Base-by-base conservation (phyloP, 2,888 invertebrate genomes). In the Plemyria rubiginata region DNA sequence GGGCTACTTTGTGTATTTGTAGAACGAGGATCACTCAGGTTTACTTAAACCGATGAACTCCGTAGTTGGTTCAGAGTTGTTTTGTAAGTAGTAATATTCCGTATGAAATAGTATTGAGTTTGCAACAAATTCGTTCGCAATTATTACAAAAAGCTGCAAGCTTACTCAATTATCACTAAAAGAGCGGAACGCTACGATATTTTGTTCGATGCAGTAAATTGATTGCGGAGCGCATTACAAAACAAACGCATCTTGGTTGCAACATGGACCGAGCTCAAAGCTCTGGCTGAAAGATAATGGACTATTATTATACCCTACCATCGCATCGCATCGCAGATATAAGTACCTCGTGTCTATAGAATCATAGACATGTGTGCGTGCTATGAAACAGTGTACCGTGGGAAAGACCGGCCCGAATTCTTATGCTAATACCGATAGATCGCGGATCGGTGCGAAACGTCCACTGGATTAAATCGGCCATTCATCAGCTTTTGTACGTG, bases 341-440 rank as follows among this genome's bases (percentile, higher is more conserved):
- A 71, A 68, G 71, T 70, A 76, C 68, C 72, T 13, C n/a, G 36
- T 64, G 48, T 53, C 22, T 61, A 67, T 53, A 65, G 40, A 64
- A 65, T 62, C 45, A 64, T 62, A 66, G 58, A 66, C 49, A 60
- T 67, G 70, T 71, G 66, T 66, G 65, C 68, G 66, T 66, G 65
- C 69, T 84, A 84, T 77, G 65, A 66, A 69, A 72, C 67, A 66
- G 66, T 65, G 75, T 45, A 59, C 80, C 88, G 88, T 90, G 90
- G 81, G 89, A 90, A 66, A 76, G 85, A 79, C 50, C 74, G 71
- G 73, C 64, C 67, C 66, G 71, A 68, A 87, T 87, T 90, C 85
- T 87, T 87, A 91, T 91, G 91, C 73, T 81, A 90, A 91, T 90
- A 65, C 67, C 78, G 74, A 83, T 86, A 84, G 81, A 80, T 87